Conservation (phyloP, 2,113 vertebrate species). For the Ellobius talpinus region DNA sequence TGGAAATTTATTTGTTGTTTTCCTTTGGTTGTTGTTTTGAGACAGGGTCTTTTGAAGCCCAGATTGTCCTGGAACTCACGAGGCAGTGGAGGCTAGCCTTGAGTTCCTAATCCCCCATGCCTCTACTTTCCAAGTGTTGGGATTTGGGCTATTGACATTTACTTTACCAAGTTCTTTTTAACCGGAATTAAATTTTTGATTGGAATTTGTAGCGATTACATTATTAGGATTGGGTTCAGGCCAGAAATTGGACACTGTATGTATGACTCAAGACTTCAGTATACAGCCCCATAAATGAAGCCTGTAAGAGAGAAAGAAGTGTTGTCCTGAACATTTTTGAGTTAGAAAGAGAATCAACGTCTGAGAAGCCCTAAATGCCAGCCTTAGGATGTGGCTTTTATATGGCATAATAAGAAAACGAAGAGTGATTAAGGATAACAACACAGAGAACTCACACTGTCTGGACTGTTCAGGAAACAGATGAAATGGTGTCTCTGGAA, state of each 20-base stretch:
- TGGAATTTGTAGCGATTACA: background rate
- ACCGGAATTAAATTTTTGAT: background rate
- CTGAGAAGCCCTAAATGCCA: background rate
- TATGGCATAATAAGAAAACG: background rate
- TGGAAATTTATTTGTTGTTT: background rate
- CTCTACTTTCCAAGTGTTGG: background rate
- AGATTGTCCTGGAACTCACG: background rate
- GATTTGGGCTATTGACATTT: background rate
- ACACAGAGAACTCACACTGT: background rate
- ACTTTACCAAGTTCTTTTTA: background rate
- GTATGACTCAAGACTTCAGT: background rate
- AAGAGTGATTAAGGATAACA: background rate
- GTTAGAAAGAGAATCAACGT: background rate
- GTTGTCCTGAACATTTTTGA: background rate
- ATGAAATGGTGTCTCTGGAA: background rate
- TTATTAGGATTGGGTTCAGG: background rate
- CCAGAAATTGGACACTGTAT: background rate
- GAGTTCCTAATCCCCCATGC: too few species aligned
- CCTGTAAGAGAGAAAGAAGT: background rate
- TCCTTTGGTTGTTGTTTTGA: background rate
- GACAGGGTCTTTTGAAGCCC: too few species aligned
- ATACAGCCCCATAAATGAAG: background rate
- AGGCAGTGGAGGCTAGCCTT: background rate
- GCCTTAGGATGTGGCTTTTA: slow-evolving; percentile 19
- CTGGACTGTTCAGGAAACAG: background rate